Evolutionary conservation across 2,113 vertebrate species (phyloP), one percentile per base, ranked within the genome.

Genomic region (Glaucidium brasilianum): DNA sequence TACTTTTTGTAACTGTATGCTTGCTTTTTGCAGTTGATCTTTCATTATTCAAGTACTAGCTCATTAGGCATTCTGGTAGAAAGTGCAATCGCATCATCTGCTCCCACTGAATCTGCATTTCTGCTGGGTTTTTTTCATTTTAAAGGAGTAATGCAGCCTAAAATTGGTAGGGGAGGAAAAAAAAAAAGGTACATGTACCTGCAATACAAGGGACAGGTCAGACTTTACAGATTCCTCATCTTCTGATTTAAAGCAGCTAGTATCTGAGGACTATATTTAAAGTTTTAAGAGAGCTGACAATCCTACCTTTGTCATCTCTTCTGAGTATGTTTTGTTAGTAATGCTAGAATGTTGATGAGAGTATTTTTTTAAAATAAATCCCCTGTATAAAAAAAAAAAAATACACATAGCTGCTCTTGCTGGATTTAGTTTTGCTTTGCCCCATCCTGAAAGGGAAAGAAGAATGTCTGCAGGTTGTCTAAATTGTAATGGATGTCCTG

Each of bases 331-430:
- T 97, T 96, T 97, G 66, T 95, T 98, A 95, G 97, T 95, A 90
- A 97, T 88, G 84, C 72, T 97, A 97, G 93, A 97, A 90, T 92
- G 97, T 94, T 93, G 82, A 96, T 63, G 85, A 97, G 93, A 96
- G 49, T 97, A 96, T 97, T 97, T 97, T 98, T 98, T 96, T 78
- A 92, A 75, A 92, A 97, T 96, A 93, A 96, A 96, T 93, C 75
- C 91, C 96, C 78, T 84, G 30, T 94, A 60, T 95, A 30, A 5
- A 68, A 86, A 81, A 50, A 67, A 21, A 50, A 47, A 21, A 45
- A 34, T 41, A 94, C 94, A 50, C 34, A 56, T 85, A 59, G 92
- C 68, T 94, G 81, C 83, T 92, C 37, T 96, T 88, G 82, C 43
- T 96, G 77, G 93, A 62, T 93, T 97, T 95, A 84, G 78, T 93